Base-by-base conservation (phyloP, 2,113 vertebrate genomes). In the Arizona elegans region DNA sequence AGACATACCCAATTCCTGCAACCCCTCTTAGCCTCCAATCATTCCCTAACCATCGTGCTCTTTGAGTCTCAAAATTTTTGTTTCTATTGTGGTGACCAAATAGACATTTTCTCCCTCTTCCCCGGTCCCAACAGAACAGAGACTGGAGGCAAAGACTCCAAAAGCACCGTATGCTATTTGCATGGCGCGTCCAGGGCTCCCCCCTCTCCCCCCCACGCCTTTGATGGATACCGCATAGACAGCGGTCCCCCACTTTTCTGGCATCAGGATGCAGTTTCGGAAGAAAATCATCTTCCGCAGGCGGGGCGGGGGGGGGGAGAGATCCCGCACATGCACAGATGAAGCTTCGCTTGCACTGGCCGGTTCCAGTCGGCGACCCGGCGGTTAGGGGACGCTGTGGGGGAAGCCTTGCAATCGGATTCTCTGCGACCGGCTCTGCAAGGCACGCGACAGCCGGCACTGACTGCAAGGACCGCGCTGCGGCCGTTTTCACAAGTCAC, bases 111-210 rank as follows among this genome's bases (percentile, higher is more conserved):
- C 13, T 8, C 5, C 65, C 15, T 75, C 24, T 12, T 11, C 62
- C 62, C 10, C 62, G n/a, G 0, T 8, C n/a, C 15, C 11, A n/a
- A 38, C 70, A 38, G 2, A 38, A n/a, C n/a, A 75, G 70, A 62
- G 70, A 33, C 13, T 3, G 70, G n/a, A 38, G 70, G 6, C n/a
- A 62, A 11, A 62, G 59, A 4, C 11, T 5, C 24, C 59, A 11
- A 29, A 29, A 4, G 10, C 10, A 5, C 24, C 10, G 0, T 26
- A 1, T 10, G 24, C 59, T 0, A 0, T 9, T 62, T 62, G 58
- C 58, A 9, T 26, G 23, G 21, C 3, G 7, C 5, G 2, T 1
- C 8, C 8, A 3, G 24, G 23, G 58, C 58, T 59, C 58, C 21
- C 21, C 38, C 38, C 38, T 2, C 43, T 0, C 43, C 55, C 53